phyloP scores from a whole-genome alignment of 2,113 vertebrate genomes.

The Burhinus bistriatus region DNA sequence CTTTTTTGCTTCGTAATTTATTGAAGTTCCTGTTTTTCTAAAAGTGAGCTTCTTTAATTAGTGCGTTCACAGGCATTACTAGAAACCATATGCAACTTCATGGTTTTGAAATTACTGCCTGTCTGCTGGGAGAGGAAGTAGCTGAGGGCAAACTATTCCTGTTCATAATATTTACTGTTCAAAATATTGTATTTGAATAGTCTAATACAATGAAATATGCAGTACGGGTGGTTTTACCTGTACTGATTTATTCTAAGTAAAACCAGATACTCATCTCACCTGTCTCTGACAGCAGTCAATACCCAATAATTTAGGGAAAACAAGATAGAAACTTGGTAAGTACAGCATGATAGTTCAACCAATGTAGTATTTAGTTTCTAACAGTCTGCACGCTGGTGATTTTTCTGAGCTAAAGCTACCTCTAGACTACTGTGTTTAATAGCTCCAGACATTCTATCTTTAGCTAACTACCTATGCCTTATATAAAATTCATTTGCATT shows the following conservation, averaged over 20 bases:
- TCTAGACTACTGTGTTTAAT: background rate
- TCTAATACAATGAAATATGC: background rate
- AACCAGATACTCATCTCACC: background rate
- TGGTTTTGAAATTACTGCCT: constrained; percentile 39
- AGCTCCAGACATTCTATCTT: background rate
- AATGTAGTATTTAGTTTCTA: background rate
- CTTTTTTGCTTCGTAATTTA: constrained; percentile 58
- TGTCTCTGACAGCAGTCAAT: background rate
- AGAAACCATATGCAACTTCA: constrained; percentile 30
- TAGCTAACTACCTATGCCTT: background rate
- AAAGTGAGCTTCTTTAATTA: constrained; percentile 68
- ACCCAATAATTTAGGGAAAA: background rate
- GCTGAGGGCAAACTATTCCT: background rate
- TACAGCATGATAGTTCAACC: background rate
- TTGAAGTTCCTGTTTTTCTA: constrained; percentile 37
- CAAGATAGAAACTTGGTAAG: background rate
- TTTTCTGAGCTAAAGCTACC: background rate
- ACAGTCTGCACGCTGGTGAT: background rate
- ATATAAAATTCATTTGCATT: background rate
- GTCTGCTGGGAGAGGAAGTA: constrained; percentile 26
- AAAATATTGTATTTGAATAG: background rate
- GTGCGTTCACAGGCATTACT: constrained; percentile 37
- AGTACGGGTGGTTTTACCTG: background rate
- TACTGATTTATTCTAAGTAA: background rate
- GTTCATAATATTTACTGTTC: constrained; percentile 31